These are phyloP conservation scores for Melikaiella ostensackeni DNA, from an alignment of 2,888 invertebrate genomes.

Conservation along the genomic window DNA sequence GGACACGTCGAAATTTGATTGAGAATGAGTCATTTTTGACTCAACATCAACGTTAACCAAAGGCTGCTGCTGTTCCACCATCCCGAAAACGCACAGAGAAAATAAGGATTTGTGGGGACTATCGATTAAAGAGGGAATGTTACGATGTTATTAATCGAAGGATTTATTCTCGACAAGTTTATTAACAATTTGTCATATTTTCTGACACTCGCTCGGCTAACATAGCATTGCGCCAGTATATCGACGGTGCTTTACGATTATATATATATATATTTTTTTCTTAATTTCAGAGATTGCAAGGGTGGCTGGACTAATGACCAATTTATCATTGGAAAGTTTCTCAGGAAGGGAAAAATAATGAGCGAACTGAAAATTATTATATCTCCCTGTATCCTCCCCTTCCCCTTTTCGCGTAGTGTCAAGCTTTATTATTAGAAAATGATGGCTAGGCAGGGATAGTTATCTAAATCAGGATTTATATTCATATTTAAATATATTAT, in stretches of 20 bases:
- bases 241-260: not conserved
- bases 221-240: not conserved
- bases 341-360: not conserved
- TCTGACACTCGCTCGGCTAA: not conserved
- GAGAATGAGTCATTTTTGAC: no score
- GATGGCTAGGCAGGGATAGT: no score
- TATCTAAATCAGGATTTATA: no score
- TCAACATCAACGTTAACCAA: no score
- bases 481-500: no score
- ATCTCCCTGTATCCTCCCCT: no score
- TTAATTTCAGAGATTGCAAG: not conserved
- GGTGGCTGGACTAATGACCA: constrained; percentile 3
- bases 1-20: no score
- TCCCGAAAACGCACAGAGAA: not conserved
- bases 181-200: constrained; percentile 3
- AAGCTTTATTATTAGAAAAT: no score
- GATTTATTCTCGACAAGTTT: constrained; percentile 7
- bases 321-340: not conserved
- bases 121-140: constrained; percentile 6
- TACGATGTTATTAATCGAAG: constrained; percentile 5
- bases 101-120: not conserved
- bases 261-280: not conserved
- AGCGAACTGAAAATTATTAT: no score
- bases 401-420: no score
- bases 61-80: not conserved